These are phyloP conservation scores for Elysia crispata DNA, from an alignment of 2,888 invertebrate species.

Conservation along the genomic window DNA sequence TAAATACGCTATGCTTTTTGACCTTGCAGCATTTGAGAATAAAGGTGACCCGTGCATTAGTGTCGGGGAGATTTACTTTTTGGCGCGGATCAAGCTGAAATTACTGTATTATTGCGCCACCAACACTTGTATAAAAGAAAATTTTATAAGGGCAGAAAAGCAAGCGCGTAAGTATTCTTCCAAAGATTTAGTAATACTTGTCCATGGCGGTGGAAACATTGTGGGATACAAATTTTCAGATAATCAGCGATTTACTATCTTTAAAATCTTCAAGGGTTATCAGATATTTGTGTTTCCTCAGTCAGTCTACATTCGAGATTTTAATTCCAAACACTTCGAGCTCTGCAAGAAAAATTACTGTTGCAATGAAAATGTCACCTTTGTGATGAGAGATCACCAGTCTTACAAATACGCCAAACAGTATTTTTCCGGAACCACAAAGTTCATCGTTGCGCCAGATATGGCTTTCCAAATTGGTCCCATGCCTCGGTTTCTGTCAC, in stretches of 20 bases:
- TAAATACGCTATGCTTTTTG: conserved; percentile 53
- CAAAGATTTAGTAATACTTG: conserved; percentile 47
- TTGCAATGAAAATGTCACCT: conserved; percentile 39
- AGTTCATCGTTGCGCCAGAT: conserved; percentile 52
- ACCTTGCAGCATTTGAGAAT: conserved; percentile 52
- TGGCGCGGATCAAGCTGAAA: conserved; percentile 42
- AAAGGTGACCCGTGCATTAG: conserved; percentile 57
- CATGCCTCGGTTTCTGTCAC: conserved; percentile 47
- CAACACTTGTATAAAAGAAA: conserved; percentile 20
- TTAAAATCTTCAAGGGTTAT: conserved; percentile 34
- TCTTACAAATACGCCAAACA: conserved; percentile 37
- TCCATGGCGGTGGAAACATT: conserved; percentile 57
- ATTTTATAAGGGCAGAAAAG: conserved; percentile 13
- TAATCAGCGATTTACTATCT: conserved; percentile 15
- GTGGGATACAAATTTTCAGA: conserved; percentile 42
- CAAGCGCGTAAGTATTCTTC: conserved; percentile 6
- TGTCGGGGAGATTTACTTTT: conserved; percentile 50
- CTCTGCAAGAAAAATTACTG: conserved; percentile 28
- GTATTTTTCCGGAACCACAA: conserved; percentile 41
- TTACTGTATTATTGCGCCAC: conserved; percentile 46
- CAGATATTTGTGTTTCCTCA: conserved; percentile 48
- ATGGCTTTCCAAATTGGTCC: conserved; percentile 51
- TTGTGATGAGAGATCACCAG: conserved; percentile 45
- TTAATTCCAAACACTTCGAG: conserved; percentile 4
- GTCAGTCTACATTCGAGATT: conserved; percentile 21